Evolutionary conservation across 2,797 vertebrate genomes (phyloP).

Genomic region (Tapirus indicus): DNA sequence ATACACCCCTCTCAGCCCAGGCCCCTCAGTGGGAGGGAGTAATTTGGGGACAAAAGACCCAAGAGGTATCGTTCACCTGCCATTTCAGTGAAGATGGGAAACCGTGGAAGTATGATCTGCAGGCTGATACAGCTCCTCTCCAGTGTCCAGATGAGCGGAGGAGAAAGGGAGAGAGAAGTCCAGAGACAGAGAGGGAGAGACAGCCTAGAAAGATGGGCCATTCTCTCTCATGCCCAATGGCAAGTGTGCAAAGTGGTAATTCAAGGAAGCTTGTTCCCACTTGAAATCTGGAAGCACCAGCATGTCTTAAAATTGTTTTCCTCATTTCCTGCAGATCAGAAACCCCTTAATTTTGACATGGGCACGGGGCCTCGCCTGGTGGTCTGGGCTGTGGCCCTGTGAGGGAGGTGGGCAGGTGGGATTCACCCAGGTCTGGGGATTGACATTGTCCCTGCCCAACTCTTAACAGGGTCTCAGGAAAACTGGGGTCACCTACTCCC

Average conservation of each 20-base stretch:
- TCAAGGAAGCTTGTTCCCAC: neutral
- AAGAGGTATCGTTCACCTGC: neutral
- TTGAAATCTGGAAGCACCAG: slow-evolving; percentile 7
- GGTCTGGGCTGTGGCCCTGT: neutral
- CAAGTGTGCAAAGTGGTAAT: neutral
- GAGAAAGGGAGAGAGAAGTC: too few relatives aligned
- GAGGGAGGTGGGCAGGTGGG: neutral
- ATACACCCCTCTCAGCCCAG: neutral
- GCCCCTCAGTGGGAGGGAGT: neutral
- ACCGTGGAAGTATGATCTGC: neutral
- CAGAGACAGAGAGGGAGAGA: neutral
- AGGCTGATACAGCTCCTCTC: neutral
- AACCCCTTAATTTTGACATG: neutral
- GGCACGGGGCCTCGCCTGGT: neutral
- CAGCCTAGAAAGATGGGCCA: neutral
- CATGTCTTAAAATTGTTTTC: neutral
- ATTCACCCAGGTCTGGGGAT: neutral
- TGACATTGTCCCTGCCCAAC: neutral
- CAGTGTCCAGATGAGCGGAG: rapidly evolving
- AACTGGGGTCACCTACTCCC: neutral
- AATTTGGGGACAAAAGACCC: neutral
- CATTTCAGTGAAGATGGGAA: neutral
- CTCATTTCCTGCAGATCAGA: neutral
- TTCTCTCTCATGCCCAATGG: neutral
- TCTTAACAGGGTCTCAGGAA: slow-evolving; percentile 4